These are phyloP conservation scores for Acholoe squamosa DNA, from an alignment of 2,888 invertebrate genomes.

Conservation along the genomic window DNA sequence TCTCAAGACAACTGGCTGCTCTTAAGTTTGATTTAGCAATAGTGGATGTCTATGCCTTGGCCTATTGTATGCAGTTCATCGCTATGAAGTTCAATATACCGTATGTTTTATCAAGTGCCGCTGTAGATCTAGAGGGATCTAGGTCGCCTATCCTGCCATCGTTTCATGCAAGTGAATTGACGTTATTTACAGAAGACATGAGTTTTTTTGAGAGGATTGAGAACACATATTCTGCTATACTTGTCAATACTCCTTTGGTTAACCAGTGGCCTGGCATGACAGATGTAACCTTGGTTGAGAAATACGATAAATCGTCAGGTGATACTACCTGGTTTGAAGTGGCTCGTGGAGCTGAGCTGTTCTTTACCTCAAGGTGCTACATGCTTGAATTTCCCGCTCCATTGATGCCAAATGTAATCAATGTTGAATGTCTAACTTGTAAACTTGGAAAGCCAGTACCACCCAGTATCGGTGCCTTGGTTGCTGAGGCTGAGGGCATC, in stretches of 20 bases:
- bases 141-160: conserved; percentile 40
- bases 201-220: background rate
- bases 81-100: conserved; percentile 43
- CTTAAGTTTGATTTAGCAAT: conserved; percentile 54
- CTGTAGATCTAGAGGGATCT: background rate
- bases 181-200: conserved; percentile 6
- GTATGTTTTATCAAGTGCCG: background rate
- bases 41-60: conserved; percentile 18
- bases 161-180: background rate
- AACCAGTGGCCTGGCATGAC: background rate
- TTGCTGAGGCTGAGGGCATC: background rate
- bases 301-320: conserved; percentile 39
- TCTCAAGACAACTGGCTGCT: background rate
- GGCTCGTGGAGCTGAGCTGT: background rate
- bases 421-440: conserved; percentile 28
- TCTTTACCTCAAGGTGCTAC: background rate
- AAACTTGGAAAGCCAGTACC: conserved; percentile 15
- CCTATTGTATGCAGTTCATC: conserved; percentile 6
- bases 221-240: background rate
- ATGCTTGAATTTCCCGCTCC: conserved; percentile 45
- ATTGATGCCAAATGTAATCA: conserved; percentile 59
- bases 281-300: conserved; percentile 14
- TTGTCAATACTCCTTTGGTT: background rate
- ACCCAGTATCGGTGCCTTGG: background rate
- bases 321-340: conserved; percentile 3